Base-by-base conservation (phyloP, 2,113 vertebrate species). In the Castor canadensis region DNA sequence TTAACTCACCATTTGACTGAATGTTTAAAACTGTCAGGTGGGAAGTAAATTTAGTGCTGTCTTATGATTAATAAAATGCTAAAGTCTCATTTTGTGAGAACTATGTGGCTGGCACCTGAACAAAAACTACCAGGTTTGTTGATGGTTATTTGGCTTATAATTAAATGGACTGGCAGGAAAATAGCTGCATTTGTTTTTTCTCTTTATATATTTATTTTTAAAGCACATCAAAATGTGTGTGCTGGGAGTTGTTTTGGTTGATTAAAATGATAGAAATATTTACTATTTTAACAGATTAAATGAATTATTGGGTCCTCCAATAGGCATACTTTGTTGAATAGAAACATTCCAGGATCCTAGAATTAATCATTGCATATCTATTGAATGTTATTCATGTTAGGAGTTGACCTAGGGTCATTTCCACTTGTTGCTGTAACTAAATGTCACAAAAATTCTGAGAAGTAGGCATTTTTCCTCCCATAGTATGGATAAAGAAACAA, bases 31-130 rank as follows among this genome's bases (percentile, higher is more conserved):
- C 87, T 94, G 95, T 97, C 93, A 96, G 69, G 60, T 95, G 91
- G 89, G 58, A 95, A 89, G 77, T 94, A 93, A 96, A 96, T 97
- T 96, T 95, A 94, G 91, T 84, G 86, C 91, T 96, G 86, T 89
- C 93, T 94, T 97, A 96, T 96, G 94, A 97, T 98, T 97, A 97
- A 97, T 96, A 97, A 96, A 97, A 98, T 80, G 77, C 81, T 95
- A 35, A 92, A 91, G 81, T 95, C 83, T 95, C 8, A 3, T 96
- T 92, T 97, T 96, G 75, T 91, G 79, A 82, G 38, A 88, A 20
- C 77, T 79, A 73, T 38, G 40, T 62, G 80, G 56, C 81, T 97
- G 96, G 88, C 82, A 94, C 45, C 73, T 80, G 81, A 94, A 92
- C 75, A 95, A 95, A 97, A 96, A 54, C 49, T 94, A 75, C 89